Base-by-base conservation (phyloP, 2,113 vertebrate species). In the Aviceda subcristata region DNA sequence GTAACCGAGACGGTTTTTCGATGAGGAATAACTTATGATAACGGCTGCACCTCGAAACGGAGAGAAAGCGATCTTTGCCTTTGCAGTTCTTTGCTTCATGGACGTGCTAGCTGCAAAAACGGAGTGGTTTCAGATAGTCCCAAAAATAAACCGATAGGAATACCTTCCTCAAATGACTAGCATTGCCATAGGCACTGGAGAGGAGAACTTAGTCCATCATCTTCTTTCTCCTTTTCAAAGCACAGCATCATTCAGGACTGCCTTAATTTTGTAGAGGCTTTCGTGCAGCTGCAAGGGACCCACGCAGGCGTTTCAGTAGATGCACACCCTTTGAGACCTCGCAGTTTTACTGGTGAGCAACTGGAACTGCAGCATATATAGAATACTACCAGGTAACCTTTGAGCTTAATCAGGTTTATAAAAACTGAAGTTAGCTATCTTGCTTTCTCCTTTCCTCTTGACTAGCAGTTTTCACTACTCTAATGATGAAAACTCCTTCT, bases 41-140 rank as follows among this genome's bases (percentile, higher is more conserved):
- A 29, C 0, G 0, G 12, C 51, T 20, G 39, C 50, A 17, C 24
- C 62, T 78, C 2, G 4, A 15, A 50, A 7, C 1, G 0, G 24
- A 57, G 29, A 36, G 41, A 23, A 36, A 12, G n/a, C 2, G 6
- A 12, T 36, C 62, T 55, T 43, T 32, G 56, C 32, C 26, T 23
- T 55, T 41, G 50, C 27, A 21, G 0, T 12, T 21, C n/a, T 27
- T 55, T 38, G 55, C 48, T 68, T 34, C 13, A 0, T 18, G 66
- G 9, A 8, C 2, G 0, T 7, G 22, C 17, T 59, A 2, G 46
- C 71, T 90, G 43, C 78, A 46, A 3, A 45, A 86, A 18, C 3
- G 1, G 2, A 3, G 1, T 8, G 50, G 4, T 5, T 75, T 86
- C 15, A 48, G 30, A 6, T 34, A 26, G 2, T 36, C 60, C 73